These are phyloP conservation scores for Drosophila meridiana DNA, from an alignment of 2,888 invertebrate species.

Conservation along the genomic window DNA sequence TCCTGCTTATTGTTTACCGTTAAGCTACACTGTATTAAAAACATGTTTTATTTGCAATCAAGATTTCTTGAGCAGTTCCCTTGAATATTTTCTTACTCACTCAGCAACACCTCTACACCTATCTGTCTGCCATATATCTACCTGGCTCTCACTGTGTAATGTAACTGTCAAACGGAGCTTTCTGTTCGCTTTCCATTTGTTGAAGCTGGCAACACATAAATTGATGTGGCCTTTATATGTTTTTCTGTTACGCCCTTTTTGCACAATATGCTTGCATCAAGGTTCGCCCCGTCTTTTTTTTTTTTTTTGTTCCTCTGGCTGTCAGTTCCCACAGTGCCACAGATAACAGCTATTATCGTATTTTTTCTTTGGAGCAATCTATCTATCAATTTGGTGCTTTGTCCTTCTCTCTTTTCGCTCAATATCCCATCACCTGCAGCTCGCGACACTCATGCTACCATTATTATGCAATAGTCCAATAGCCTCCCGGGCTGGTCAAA, in stretches of 20 bases:
- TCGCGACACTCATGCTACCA: conserved; percentile 20
- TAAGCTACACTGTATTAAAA: background rate
- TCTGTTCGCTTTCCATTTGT: conserved; percentile 1
- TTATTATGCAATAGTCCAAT: conserved; percentile 36
- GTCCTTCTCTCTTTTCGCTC: conserved; percentile 6
- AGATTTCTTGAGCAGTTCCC: background rate
- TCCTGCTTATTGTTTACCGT: background rate
- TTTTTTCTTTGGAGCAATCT: conserved; percentile 34
- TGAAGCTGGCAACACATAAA: conserved; percentile 14
- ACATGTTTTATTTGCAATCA: background rate
- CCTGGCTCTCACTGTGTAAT: background rate
- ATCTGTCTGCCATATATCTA: background rate
- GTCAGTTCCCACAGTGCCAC: conserved; percentile 15
- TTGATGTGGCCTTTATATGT: conserved; percentile 12
- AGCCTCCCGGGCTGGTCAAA: conserved; percentile 8
- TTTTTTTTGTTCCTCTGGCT: background rate
- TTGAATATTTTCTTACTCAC: background rate
- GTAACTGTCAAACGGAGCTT: conserved; percentile 1
- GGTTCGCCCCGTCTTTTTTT: background rate
- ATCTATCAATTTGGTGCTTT: conserved; percentile 45
- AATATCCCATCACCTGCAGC: conserved; percentile 42
- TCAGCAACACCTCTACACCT: background rate
- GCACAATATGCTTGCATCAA: conserved; percentile 7
- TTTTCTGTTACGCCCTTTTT: conserved; percentile 6
- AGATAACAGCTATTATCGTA: conserved; percentile 58